Evolutionary conservation across 2,797 vertebrate genomes (phyloP), one percentile per base, ranked within the genome.

Genomic region (Pempheris klunzingeri): DNA sequence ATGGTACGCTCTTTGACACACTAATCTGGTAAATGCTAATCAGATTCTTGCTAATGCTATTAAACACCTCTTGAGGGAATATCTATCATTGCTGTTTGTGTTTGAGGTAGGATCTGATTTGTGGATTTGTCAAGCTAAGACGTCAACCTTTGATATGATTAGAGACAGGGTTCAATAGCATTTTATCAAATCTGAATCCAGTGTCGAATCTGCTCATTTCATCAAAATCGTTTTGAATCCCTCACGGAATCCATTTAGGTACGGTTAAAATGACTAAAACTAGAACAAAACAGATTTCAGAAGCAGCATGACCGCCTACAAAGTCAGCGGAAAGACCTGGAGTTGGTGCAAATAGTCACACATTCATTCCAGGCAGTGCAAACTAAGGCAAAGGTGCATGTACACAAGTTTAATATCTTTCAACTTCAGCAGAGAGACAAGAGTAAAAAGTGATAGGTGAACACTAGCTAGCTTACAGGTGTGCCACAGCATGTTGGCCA

Each of bases 21-120:
- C 67, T 89, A 82, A 88, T 88, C 81, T 80, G 68, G 79, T 88
- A 68, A 71, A 81, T 72, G 63, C 86, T 85, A 89, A 91, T 90
- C 84, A 83, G 74, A 90, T 89, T 87, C 41, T 49, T 1, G 12
- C 84, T 88, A 90, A 93, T 87, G 85, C 85, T 79, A 86, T 89
- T 89, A 88, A 87, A 80, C 30, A 64, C 38, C 77, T 87, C 78
- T 86, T 83, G 72, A 75, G 86, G 74, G 80, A 87, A 76, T 87
- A 76, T 74, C 57, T 70, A 58, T 78, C 54, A 77, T 78, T 83
- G 46, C 55, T 84, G 80, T 83, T 81, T 87, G 72, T 79, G 49
- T 80, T 72, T 74, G 62, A 83, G 71, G 58, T 64, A 52, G 39
- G 38, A 72, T 61, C 30, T 57, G 61, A 72, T 80, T 75, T 84